A percentile compares a stretch with the other conserved stretches of the same genome.
These are phyloP conservation scores for Dyspetes luteomarginatus DNA, from an alignment of 2,888 invertebrate species.

Conservation along the genomic window DNA sequence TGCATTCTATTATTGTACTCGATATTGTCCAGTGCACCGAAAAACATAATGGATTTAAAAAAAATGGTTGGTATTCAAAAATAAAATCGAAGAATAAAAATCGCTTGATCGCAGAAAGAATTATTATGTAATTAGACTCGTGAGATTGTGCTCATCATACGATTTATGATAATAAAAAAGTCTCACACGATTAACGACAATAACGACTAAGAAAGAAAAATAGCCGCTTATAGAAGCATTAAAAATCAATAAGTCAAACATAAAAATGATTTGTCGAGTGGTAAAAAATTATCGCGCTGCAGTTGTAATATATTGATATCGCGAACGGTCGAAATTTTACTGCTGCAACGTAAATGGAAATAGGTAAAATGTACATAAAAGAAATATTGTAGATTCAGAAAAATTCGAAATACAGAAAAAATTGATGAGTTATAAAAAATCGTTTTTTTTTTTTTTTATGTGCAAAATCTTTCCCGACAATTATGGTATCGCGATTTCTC, in stretches of 20 bases:
- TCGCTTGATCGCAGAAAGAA: neutral
- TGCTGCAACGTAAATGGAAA: too few species aligned
- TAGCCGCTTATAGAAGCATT: too few species aligned
- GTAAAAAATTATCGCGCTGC: too few species aligned
- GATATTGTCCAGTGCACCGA: neutral
- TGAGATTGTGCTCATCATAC: neutral
- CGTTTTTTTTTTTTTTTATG: neutral
- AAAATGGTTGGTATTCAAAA: neutral
- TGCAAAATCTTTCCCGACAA: neutral
- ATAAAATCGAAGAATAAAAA: neutral
- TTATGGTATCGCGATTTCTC: neutral
- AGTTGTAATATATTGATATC: too few species aligned
- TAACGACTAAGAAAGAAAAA: neutral
- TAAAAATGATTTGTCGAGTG: too few species aligned
- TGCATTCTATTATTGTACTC: constrained; percentile 71
- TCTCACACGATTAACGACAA: neutral
- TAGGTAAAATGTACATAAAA: too few species aligned
- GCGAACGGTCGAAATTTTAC: neutral
- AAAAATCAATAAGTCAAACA: too few species aligned
- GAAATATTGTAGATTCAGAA: too few species aligned
- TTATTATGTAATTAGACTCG: neutral
- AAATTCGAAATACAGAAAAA: neutral
- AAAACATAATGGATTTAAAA: neutral
- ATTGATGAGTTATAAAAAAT: neutral
- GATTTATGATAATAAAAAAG: neutral